Base-by-base conservation (phyloP, 2,888 invertebrate species). In the Pardosa pseudoannulata region DNA sequence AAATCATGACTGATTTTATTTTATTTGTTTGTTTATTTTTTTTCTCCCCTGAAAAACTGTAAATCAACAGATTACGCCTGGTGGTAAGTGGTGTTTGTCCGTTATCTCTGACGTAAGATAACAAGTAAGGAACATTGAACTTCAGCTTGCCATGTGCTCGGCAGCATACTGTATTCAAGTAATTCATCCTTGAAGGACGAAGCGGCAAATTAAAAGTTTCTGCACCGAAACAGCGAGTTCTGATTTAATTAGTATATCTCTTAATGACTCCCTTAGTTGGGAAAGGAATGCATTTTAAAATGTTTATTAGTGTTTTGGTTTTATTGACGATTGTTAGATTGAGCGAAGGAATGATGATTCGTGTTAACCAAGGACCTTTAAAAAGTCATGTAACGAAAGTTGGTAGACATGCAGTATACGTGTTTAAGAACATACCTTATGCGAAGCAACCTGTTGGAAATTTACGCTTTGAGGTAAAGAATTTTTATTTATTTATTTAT, bases 381-480 rank as follows among this genome's bases (percentile, higher is more conserved):
- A 67, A 56, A 28, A 72, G 76, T 11, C 23, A 27, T 50, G 36
- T 71, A 28, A 32, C 29, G n/a, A 19, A 50, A 32, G 16, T 9
- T 28, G 72, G 32, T 6, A 13, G 19, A 39, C 31, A 27, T 65
- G 27, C 31, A 1, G 27, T 85, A 11, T 74, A 74, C 7, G 6
- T 46, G 19, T 83, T 76, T 32, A 85, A 72, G 46, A 79, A 85
- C 46, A 73, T 85, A 29, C 85, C 85, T 7, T 85, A 70, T 56
- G 79, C 85, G 0, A 73, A 79, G 36, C 85, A 29, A 29, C 85
- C 85, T 31, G 28, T 79, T 27, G 79, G 79, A 67, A 68, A 85
- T 27, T 28, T 85, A 27, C 41, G 85, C 16, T 85, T 85, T 27
- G 39, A 85, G 79, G 85, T 85, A 79, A 85, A 74, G 27, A 5